Evolutionary conservation across 2,888 invertebrate genomes (phyloP), one percentile per base, ranked within the genome.

Genomic region (Amphipoea lucens): DNA sequence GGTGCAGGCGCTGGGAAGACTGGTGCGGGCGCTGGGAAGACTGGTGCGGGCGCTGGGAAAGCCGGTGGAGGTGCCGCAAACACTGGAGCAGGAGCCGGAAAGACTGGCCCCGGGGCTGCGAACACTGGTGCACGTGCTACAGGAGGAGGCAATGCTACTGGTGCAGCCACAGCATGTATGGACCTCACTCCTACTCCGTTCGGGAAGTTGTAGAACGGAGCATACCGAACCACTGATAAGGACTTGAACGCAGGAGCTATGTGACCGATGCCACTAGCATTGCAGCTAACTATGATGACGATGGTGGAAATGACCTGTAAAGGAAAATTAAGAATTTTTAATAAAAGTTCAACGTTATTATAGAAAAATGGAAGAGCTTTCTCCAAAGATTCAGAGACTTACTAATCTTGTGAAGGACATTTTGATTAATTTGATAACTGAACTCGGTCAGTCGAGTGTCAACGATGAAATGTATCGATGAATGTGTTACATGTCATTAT

Each of bases 171-270:
- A 67, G 96, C 95, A 85, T 95, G 96, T 87, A 96, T 95, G 17
- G 96, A 96, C 84, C 96, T 92, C 69, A 94, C 95, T 74, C 92
- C 93, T 69, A 94, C 94, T 74, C 92, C 93, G 78, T 93, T 93
- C 23, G 97, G 96, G 63, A 97, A 96, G 87, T 94, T 97, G 91
- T 96, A 97, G 91, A 95, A 97, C 12, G 97, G 97, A 69, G 97
- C 96, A 88, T 97, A 96, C 84, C 96, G 93, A 2, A 96, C 96
- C 42, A 96, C 91, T 4, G 96, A 95, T 60, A 94, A 89, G 1
- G 96, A 94, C 87, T 93, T 95, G 36, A 96, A 90, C 73, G 94
- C 94, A 79, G 96, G 91, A 74, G 93, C 78, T 4, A 96, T 69
- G 81, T 96, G 96, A 83, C 95, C 95, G 83, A 96, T 87, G 78